Base-by-base conservation (phyloP, 2,888 invertebrate genomes). In the Criorhina ranunculi region DNA sequence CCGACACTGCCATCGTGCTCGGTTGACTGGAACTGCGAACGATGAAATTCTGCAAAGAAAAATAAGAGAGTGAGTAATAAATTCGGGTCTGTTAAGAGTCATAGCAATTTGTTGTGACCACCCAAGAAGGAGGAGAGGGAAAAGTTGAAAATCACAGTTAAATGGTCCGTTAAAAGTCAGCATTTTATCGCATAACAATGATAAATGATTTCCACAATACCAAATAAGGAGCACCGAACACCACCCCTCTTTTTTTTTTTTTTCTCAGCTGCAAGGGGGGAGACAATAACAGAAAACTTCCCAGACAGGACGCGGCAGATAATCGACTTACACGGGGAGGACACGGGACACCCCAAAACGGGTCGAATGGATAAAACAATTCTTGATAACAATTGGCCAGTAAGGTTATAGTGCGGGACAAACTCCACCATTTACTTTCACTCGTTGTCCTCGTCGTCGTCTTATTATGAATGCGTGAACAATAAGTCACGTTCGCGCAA, bases 1-100 rank as follows among this genome's bases (percentile, higher is more conserved):
- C 98, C 57, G 98, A 98, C 87, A 99, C 95, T 44, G 98, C 98
- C 97, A 98, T 98, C 67, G 98, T 98, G 88, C 97, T 96, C 46
- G 96, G 94, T 91, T 98, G 98, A 89, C 98, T 98, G 46, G 98
- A 98, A 90, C 98, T 97, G 55, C 98, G 95, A 42, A 99, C 98
- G 62, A 99, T 97, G 90, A 99, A 98, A 90, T 97, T 97, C 97
- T 98, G 93, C 29, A 94, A 90, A 90, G 69, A 87, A 67, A 86
- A 12, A 49, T 12, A 49, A 55, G n/a, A 42, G 35, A 53, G 33
- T 53, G 49, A 64, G 19, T 57, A 44, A 80, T 80, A 64, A 82
- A 64, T 69, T 78, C 9, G 17, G 64, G 15, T 69, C 17, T 55
- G 75, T 62, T 72, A 78, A 42, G 72, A 81, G 42, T 11, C 31